phyloP scores from a whole-genome alignment of 2,797 vertebrate genomes.

The Morelia viridis region DNA sequence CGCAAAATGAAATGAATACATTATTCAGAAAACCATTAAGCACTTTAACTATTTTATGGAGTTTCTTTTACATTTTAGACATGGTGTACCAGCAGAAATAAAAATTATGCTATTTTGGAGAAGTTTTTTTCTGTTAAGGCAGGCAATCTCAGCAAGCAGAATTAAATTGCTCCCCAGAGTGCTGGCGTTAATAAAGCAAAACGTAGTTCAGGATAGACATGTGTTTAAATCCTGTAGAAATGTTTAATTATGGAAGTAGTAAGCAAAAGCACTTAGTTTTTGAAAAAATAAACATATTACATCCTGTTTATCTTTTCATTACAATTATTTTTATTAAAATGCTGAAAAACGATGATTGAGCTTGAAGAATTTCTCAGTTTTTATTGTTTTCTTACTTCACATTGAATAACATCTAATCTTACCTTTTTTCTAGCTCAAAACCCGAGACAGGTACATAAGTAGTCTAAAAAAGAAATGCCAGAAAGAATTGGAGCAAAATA shows the following conservation, averaged over 20 bases:
- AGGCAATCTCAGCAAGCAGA: not conserved
- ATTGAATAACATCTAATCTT: slow-evolving; percentile 21
- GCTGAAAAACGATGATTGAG: slow-evolving; percentile 18
- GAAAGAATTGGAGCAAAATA: slow-evolving; percentile 89
- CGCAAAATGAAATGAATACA: not conserved
- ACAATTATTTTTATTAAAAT: slow-evolving; percentile 14
- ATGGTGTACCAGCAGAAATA: not conserved
- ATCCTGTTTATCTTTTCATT: slow-evolving; percentile 24
- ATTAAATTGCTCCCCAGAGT: not conserved
- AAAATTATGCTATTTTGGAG: not conserved
- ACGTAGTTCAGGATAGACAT: not conserved
- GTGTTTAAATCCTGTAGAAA: not conserved
- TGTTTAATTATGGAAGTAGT: not conserved
- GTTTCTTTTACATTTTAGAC: not conserved
- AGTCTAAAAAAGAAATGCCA: slow-evolving; percentile 95
- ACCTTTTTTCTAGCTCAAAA: slow-evolving; percentile 83
- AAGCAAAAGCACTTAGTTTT: slow-evolving; percentile 7
- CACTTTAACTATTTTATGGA: not conserved
- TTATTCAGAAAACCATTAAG: slow-evolving; percentile 6
- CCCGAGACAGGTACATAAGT: slow-evolving; percentile 91
- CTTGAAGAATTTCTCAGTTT: slow-evolving; percentile 21
- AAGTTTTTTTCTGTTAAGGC: not conserved
- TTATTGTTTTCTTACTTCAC: slow-evolving; percentile 17
- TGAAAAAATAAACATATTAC: not conserved
- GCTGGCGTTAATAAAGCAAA: slow-evolving; percentile 6